phyloP scores from a whole-genome alignment of 2,888 invertebrate genomes.

The Prenolepis imparis region DNA sequence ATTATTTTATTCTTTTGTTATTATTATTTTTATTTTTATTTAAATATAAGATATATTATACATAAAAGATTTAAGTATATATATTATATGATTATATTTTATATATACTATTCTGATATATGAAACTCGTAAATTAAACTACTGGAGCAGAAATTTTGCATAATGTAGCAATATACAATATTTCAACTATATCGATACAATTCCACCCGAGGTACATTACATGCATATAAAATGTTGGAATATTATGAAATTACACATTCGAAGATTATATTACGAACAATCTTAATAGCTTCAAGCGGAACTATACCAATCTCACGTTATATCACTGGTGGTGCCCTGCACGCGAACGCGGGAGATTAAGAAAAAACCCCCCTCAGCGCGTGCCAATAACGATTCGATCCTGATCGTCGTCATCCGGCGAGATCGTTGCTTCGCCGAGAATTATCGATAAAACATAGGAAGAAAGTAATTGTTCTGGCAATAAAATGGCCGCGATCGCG shows the following conservation, averaged over 20 bases:
- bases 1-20: no score
- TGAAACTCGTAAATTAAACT: constrained; percentile 8
- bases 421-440: constrained; percentile 17
- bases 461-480: constrained; percentile 46
- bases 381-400: constrained; percentile 23
- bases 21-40: no score
- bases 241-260: not conserved
- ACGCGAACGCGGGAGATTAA: not conserved
- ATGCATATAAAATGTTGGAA: not conserved
- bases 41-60: no score
- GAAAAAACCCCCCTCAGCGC: not conserved
- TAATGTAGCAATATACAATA: not conserved
- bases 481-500: constrained; percentile 46
- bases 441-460: constrained; percentile 50
- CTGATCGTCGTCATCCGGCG: constrained; percentile 30
- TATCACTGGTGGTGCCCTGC: not conserved
- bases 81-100: not conserved
- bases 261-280: not conserved
- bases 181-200: not conserved
- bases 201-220: no score
- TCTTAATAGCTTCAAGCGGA: not conserved
- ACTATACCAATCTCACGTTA: constrained; percentile 22
- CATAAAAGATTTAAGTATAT: no score
- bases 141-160: not conserved
- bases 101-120: not conserved